phyloP scores from a whole-genome alignment of 2,888 invertebrate species.

The Perizoma flavofasciatum region DNA sequence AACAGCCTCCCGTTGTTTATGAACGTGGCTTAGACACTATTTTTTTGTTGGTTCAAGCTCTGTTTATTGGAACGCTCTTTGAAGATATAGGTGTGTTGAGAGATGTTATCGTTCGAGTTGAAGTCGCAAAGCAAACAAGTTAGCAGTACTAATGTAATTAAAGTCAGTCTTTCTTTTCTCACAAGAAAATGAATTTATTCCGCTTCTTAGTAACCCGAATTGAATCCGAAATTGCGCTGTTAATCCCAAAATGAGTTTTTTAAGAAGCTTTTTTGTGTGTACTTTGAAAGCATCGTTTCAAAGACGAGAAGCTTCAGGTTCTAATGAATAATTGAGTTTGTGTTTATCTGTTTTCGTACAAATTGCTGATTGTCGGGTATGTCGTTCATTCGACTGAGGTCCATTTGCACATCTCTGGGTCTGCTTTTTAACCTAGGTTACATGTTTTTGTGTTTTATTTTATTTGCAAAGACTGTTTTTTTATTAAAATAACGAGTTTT shows the following conservation, averaged over 20 bases:
- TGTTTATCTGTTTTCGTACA: not conserved
- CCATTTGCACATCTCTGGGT: too few relatives aligned
- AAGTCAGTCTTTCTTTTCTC: constrained; percentile 10
- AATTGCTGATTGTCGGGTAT: not conserved
- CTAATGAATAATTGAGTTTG: constrained; percentile 13
- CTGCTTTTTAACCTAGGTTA: too few relatives aligned
- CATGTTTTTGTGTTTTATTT: too few relatives aligned
- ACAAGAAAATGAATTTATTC: constrained; percentile 19
- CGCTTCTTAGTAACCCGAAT: constrained; percentile 18
- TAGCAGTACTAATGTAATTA: constrained; percentile 13
- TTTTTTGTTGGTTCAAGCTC: too few relatives aligned
- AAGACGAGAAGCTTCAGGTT: constrained; percentile 4
- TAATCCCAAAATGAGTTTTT: constrained; percentile 24
- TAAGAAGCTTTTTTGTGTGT: constrained; percentile 15
- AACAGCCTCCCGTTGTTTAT: too few relatives aligned
- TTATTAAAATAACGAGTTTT: too few relatives aligned
- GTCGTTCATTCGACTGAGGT: not conserved
- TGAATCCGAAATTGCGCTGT: constrained; percentile 17
- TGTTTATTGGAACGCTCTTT: too few relatives aligned
- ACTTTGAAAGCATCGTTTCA: constrained; percentile 14
- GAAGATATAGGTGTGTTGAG: not conserved
- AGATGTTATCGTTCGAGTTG: constrained; percentile 1
- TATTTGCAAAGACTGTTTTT: too few relatives aligned
- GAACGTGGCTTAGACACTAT: too few relatives aligned
- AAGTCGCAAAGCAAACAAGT: not conserved